A percentile compares a stretch with the other conserved stretches of the same genome.
Conservation (phyloP, 2,888 invertebrate genomes). For the Drosophila niveifrons region DNA sequence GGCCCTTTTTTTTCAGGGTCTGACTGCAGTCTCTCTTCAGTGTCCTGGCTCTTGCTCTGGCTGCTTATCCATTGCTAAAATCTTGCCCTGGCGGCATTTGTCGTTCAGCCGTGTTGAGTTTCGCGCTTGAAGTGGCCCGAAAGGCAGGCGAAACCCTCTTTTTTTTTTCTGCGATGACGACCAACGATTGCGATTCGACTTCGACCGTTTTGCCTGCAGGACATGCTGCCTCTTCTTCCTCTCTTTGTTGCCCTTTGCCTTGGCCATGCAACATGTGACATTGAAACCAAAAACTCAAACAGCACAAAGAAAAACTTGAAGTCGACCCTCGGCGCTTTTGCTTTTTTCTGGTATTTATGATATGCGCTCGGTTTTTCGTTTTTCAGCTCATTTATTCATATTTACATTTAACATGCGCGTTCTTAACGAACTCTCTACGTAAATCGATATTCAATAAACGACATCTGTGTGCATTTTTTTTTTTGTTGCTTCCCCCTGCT, state of each 20-base stretch:
- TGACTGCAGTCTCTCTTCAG: constrained; percentile 3
- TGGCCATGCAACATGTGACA: constrained; percentile 77
- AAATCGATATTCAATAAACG: constrained; percentile 83
- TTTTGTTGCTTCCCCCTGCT: constrained; percentile 28
- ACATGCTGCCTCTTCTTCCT: constrained; percentile 32
- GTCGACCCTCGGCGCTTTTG: background rate
- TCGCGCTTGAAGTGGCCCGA: constrained; percentile 74
- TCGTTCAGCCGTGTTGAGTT: constrained; percentile 65
- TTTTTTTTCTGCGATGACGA: constrained; percentile 34
- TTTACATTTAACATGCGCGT: constrained; percentile 78
- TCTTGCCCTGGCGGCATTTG: constrained; percentile 59
- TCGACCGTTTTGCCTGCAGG: constrained; percentile 49
- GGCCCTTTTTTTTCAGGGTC: constrained; percentile 65
- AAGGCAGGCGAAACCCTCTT: constrained; percentile 3
- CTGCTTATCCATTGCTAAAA: constrained; percentile 70
- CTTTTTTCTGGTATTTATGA: constrained; percentile 48
- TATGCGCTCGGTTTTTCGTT: constrained; percentile 48
- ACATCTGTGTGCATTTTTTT: constrained; percentile 82
- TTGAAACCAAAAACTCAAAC: constrained; percentile 60
- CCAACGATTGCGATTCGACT: constrained; percentile 31
- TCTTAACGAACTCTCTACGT: constrained; percentile 74
- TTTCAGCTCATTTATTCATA: constrained; percentile 78
- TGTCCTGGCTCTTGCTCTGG: constrained; percentile 14
- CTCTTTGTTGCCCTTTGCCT: background rate
- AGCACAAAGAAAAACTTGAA: constrained; percentile 32